These are phyloP conservation scores for Gymnoscelis rufifasciata DNA, from an alignment of 2,888 invertebrate genomes.

Conservation along the genomic window DNA sequence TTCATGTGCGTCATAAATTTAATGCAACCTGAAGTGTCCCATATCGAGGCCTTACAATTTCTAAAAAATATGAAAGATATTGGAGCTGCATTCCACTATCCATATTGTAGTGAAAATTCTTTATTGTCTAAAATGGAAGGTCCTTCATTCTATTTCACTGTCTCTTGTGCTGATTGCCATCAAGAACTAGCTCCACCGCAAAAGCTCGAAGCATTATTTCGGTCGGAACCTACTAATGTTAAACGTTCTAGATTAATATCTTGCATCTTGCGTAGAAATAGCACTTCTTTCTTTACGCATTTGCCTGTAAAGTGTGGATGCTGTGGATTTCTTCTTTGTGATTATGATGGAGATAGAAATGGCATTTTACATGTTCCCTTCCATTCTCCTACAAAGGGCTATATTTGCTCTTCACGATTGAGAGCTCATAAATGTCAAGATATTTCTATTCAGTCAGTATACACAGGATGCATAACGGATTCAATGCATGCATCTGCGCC, in stretches of 20 bases:
- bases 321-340: conserved; percentile 12
- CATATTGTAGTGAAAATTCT: conserved; percentile 13
- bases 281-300: conserved; percentile 7
- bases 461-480: conserved; percentile 10
- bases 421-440: conserved; percentile 10
- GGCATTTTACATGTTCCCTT: conserved; percentile 12
- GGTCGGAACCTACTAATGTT: conserved; percentile 3
- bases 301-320: conserved; percentile 17
- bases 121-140: conserved; percentile 12
- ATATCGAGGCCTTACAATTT: conserved; percentile 8
- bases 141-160: conserved; percentile 12
- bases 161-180: conserved; percentile 11
- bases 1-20: conserved; percentile 11
- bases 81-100: conserved; percentile 9
- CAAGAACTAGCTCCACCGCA: conserved; percentile 16
- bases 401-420: conserved; percentile 11
- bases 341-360: conserved; percentile 8
- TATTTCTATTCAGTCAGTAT: background rate
- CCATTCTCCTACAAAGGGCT: conserved; percentile 11
- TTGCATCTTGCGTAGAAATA: conserved; percentile 8
- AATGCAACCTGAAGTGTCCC: conserved; percentile 12
- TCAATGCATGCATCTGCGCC: background rate
- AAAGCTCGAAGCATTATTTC: conserved; percentile 17
- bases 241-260: conserved; percentile 5
- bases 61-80: conserved; percentile 11